phyloP scores from a whole-genome alignment of 1,140 invertebrate genomes.

The Drosophila pruinosa region DNA sequence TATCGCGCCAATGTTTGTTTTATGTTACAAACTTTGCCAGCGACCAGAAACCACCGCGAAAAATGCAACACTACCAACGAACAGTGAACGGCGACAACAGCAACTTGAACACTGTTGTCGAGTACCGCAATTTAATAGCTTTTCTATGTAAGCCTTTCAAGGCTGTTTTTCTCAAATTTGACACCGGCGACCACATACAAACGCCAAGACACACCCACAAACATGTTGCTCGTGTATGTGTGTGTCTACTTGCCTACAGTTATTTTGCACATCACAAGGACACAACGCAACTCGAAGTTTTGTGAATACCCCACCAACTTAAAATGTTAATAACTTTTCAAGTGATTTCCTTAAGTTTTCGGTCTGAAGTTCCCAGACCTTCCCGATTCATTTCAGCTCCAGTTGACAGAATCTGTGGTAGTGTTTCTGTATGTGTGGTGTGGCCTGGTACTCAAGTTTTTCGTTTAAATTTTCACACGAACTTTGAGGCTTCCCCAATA shows the following conservation, averaged over 20 bases:
- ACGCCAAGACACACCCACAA: conserved; percentile 30
- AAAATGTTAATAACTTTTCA: conserved; percentile 81
- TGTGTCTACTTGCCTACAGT: conserved; percentile 64
- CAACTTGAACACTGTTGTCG: conserved; percentile 35
- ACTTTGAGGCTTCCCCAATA: conserved; percentile 39
- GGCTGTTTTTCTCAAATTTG: conserved; percentile 67
- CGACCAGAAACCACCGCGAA: conserved; percentile 28
- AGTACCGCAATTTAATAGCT: conserved; percentile 76
- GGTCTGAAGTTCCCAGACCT: conserved; percentile 50
- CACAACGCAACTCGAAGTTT: conserved; percentile 76
- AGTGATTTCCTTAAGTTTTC: conserved; percentile 77
- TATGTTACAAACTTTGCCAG: conserved; percentile 76
- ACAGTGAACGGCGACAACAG: conserved; percentile 16
- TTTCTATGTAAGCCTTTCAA: conserved; percentile 74
- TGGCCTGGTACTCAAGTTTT: conserved; percentile 70
- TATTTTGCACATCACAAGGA: conserved; percentile 77
- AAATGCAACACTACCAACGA: neutral
- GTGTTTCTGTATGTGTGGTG: conserved; percentile 52
- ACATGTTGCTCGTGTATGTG: conserved; percentile 12
- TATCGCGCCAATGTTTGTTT: conserved; percentile 79
- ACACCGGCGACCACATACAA: conserved; percentile 64
- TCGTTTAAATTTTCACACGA: conserved; percentile 76
- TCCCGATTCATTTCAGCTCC: neutral
- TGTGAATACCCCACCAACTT: conserved; percentile 79
- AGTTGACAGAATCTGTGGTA: conserved; percentile 19